Conservation (phyloP, 2,888 invertebrate species). For the Caenorhabditis sp. region DNA sequence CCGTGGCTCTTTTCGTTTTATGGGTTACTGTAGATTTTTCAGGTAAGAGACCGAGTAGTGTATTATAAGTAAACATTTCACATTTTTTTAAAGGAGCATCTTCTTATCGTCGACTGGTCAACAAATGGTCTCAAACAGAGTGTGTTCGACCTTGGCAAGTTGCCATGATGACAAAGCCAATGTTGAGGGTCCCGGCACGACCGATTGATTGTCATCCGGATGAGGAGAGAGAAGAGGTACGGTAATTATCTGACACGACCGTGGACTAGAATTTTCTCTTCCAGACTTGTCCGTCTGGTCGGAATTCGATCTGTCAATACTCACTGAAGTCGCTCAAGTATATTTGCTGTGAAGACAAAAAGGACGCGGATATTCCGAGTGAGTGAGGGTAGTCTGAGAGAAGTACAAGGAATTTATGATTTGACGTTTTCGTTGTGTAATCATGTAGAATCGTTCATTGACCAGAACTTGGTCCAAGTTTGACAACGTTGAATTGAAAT, state of each 20-base stretch:
- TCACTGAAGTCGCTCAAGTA: slow-evolving; percentile 44
- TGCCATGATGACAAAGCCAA: slow-evolving; percentile 37
- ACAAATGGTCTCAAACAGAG: slow-evolving; percentile 35
- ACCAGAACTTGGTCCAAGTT: too few species aligned
- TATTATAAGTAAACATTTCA: not conserved
- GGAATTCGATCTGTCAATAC: slow-evolving; percentile 46
- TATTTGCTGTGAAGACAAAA: slow-evolving; percentile 48
- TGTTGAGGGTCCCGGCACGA: slow-evolving; percentile 41
- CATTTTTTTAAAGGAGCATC: not conserved
- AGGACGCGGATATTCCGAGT: slow-evolving; percentile 47
- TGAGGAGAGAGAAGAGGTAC: slow-evolving; percentile 8
- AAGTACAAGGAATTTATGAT: not conserved
- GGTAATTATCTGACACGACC: not conserved
- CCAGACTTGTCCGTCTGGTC: slow-evolving; percentile 43
- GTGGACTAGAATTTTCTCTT: not conserved
- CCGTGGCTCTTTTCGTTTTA: not conserved
- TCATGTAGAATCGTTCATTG: not conserved
- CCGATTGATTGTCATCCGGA: slow-evolving; percentile 50
- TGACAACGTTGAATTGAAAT: too few species aligned
- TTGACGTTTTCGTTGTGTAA: not conserved
- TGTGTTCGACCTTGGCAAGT: slow-evolving; percentile 53
- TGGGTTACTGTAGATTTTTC: not conserved
- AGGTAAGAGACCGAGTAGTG: not conserved
- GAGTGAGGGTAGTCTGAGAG: slow-evolving; percentile 4
- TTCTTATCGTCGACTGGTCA: slow-evolving; percentile 7